These are phyloP conservation scores for Andrena dorsata DNA, from an alignment of 2,888 invertebrate species.

Conservation along the genomic window DNA sequence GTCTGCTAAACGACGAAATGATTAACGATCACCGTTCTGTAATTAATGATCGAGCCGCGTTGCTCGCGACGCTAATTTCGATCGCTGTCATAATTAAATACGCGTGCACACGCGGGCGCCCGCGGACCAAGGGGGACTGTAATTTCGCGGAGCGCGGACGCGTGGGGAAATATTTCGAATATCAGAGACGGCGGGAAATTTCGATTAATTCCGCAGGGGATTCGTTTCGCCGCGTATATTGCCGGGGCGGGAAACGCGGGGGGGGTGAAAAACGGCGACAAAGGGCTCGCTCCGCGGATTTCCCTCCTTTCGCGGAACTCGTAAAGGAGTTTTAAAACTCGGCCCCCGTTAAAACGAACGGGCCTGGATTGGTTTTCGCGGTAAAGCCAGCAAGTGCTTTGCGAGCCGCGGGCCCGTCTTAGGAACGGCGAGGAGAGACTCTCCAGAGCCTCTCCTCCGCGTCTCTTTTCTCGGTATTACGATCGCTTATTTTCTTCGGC, in stretches of 20 bases:
- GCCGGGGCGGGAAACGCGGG: neutral
- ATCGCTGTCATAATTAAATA: slow-evolving; percentile 61
- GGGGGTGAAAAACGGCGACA: slow-evolving; percentile 52
- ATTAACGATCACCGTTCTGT: slow-evolving; percentile 52
- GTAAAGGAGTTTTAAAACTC: slow-evolving; percentile 74
- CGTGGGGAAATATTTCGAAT: slow-evolving; percentile 50
- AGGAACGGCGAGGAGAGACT: slow-evolving; percentile 31
- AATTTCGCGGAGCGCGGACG: slow-evolving; percentile 40
- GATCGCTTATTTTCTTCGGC: slow-evolving; percentile 68
- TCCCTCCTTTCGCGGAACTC: slow-evolving; percentile 70
- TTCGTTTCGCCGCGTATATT: slow-evolving; percentile 18
- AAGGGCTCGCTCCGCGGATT: slow-evolving; percentile 49
- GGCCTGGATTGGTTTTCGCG: slow-evolving; percentile 76
- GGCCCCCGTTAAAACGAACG: slow-evolving; percentile 67
- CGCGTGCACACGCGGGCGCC: neutral
- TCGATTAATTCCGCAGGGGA: slow-evolving; percentile 48
- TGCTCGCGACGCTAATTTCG: slow-evolving; percentile 45
- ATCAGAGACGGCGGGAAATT: slow-evolving; percentile 41
- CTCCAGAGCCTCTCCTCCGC: slow-evolving; percentile 36
- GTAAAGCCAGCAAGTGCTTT: slow-evolving; percentile 70
- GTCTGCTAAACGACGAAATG: slow-evolving; percentile 50
- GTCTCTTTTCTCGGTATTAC: slow-evolving; percentile 61
- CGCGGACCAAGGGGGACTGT: slow-evolving; percentile 4
- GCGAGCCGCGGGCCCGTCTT: slow-evolving; percentile 68
- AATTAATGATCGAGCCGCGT: slow-evolving; percentile 48